Evolutionary conservation across 2,113 vertebrate species (phyloP).

Genomic region (Ailurus styani): DNA sequence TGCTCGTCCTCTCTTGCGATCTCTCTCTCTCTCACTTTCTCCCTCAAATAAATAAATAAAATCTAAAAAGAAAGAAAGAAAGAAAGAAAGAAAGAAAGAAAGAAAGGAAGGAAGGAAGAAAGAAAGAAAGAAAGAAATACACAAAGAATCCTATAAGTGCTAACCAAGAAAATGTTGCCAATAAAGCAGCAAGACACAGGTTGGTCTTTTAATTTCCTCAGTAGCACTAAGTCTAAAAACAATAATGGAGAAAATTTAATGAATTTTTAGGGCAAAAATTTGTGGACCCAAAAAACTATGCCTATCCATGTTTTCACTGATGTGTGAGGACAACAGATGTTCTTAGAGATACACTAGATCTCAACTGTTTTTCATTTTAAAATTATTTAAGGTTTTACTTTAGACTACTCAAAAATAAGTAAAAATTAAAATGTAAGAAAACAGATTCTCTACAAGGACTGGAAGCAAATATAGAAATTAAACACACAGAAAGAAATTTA

Average conservation of each 20-base stretch:
- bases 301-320: neutral
- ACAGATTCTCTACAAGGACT: neutral
- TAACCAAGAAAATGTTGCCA: neutral
- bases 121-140: neutral
- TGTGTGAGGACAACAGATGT: neutral
- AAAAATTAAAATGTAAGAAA: neutral
- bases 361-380: neutral
- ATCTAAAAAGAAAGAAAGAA: neutral
- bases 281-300: neutral
- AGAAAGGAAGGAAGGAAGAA: too few relatives aligned
- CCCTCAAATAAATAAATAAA: neutral
- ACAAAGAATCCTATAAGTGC: neutral
- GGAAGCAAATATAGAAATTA: neutral
- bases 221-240: neutral
- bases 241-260: neutral
- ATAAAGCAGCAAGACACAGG: neutral
- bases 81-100: neutral
- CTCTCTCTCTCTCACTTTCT: neutral
- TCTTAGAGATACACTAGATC: neutral
- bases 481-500: neutral
- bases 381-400: conserved; percentile 26
- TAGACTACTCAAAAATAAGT: neutral
- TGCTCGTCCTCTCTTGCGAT: neutral
- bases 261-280: neutral
- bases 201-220: neutral